These are phyloP conservation scores for Parotocinclus haroldoi DNA, from an alignment of 2,797 vertebrate genomes.

Conservation along the genomic window DNA sequence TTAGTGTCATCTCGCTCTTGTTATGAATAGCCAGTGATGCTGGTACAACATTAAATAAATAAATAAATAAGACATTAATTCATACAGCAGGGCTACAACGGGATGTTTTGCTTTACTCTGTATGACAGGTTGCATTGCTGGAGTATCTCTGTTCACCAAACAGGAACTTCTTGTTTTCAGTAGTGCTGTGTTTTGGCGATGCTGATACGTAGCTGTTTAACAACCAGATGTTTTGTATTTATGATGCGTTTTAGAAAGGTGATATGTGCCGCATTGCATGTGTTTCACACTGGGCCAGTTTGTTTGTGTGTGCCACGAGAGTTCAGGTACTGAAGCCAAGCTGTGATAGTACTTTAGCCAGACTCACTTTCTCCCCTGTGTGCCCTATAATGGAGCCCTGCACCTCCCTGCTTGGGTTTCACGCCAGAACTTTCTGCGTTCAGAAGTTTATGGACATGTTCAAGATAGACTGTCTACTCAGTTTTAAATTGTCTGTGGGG, in stretches of 20 bases:
- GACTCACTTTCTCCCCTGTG: conserved; percentile 57
- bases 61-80: too few relatives aligned
- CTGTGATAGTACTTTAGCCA: conserved; percentile 70
- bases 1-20: too few relatives aligned
- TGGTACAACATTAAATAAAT: too few relatives aligned
- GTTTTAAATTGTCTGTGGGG: conserved; percentile 55
- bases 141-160: too few relatives aligned
- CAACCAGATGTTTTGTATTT: conserved; percentile 20
- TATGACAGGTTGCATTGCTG: too few relatives aligned
- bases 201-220: conserved; percentile 28
- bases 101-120: too few relatives aligned
- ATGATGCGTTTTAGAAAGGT: conserved; percentile 26
- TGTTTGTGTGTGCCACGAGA: conserved; percentile 58
- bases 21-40: too few relatives aligned
- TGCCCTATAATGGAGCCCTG: conserved; percentile 57
- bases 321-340: conserved; percentile 58
- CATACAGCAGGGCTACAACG: too few relatives aligned
- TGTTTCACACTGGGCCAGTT: conserved; percentile 1
- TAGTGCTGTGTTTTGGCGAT: conserved; percentile 1
- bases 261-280: conserved; percentile 33
- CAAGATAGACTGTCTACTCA: conserved; percentile 64
- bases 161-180: not conserved
- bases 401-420: conserved; percentile 52
- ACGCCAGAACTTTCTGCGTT: conserved; percentile 65
- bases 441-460: conserved; percentile 67